These are phyloP conservation scores for Phymastichus coffea DNA, from an alignment of 1,140 invertebrate genomes.

Conservation along the genomic window DNA sequence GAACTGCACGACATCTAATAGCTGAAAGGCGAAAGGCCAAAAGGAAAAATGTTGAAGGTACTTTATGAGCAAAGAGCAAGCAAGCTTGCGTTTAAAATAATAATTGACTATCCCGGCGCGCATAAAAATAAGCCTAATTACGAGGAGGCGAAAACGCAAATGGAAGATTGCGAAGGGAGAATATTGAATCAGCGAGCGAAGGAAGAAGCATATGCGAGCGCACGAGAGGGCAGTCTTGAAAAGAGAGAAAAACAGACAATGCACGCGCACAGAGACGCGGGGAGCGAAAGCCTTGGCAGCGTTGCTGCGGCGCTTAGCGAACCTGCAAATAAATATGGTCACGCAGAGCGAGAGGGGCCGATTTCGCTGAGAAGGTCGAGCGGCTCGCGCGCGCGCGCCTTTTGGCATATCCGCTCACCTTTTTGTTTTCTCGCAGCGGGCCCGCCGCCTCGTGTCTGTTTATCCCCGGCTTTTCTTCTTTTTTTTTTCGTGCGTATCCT, in stretches of 20 bases:
- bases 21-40: too few relatives aligned
- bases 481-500: constrained; percentile 1
- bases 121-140: too few relatives aligned
- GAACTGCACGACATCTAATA: too few relatives aligned
- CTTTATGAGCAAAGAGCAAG: too few relatives aligned
- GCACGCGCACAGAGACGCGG: neutral
- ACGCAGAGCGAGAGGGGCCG: constrained; percentile 2
- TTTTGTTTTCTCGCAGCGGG: neutral
- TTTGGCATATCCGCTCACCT: neutral
- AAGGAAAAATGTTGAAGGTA: too few relatives aligned
- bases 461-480: neutral
- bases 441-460: neutral
- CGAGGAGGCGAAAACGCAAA: too few relatives aligned
- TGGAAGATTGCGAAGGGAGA: neutral
- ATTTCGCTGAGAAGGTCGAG: constrained; percentile 27
- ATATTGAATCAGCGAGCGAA: neutral
- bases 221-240: neutral
- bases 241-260: neutral
- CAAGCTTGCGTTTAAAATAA: too few relatives aligned
- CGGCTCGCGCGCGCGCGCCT: neutral
- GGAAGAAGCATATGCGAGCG: neutral
- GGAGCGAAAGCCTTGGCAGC: constrained; percentile 1
- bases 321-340: constrained; percentile 42
- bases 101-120: too few relatives aligned
- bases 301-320: constrained; percentile 33